phyloP scores from a whole-genome alignment of 2,797 vertebrate species.

The Diplodus sargus region DNA sequence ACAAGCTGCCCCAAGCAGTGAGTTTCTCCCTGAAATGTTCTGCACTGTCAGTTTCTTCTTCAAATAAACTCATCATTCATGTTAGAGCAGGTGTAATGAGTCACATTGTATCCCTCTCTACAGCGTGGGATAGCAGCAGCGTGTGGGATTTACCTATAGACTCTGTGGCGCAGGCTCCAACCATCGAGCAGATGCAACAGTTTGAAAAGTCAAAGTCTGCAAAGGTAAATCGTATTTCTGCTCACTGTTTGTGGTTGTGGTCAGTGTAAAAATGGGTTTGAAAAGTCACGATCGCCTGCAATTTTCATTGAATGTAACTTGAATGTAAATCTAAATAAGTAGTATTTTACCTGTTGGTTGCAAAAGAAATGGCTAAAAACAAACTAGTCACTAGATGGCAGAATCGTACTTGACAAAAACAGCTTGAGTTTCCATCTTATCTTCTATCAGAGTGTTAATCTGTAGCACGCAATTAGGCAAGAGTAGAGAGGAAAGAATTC shows the following conservation, averaged over 20 bases:
- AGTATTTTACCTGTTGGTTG: too few species aligned
- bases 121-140: constrained; percentile 97
- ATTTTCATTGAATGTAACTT: background rate
- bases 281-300: background rate
- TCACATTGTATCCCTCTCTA: constrained; percentile 5
- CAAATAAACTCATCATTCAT: background rate
- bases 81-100: background rate
- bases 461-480: too few species aligned
- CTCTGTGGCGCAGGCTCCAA: constrained; percentile 90
- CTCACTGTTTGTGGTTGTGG: background rate
- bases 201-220: constrained; percentile 96
- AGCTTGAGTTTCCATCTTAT: too few species aligned
- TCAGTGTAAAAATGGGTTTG: background rate
- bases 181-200: constrained; percentile 97
- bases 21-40: constrained; percentile 42
- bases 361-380: too few species aligned
- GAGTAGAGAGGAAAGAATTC: too few species aligned
- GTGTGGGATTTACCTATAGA: constrained; percentile 99
- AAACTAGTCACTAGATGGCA: too few species aligned
- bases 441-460: too few species aligned
- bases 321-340: too few species aligned
- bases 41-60: background rate
- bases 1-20: constrained; percentile 79
- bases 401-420: too few species aligned
- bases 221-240: constrained; percentile 84